These are phyloP conservation scores for Cochlearius cochlearius DNA, from an alignment of 2,113 vertebrate species.

Conservation along the genomic window DNA sequence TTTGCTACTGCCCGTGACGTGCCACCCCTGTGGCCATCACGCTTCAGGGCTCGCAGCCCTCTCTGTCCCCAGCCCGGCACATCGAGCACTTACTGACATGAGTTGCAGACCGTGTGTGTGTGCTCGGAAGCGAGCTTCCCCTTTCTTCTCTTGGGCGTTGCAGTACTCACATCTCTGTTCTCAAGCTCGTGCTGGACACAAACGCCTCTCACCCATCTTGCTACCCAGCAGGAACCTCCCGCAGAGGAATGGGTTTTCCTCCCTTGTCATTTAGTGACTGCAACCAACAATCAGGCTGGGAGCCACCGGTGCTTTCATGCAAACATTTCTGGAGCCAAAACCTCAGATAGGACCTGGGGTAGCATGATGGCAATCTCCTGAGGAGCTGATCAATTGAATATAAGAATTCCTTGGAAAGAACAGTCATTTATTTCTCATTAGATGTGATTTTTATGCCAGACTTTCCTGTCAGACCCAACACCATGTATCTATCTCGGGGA, in stretches of 20 bases:
- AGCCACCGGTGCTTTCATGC: neutral
- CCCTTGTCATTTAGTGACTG: neutral
- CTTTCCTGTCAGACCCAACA: neutral
- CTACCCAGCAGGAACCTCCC: neutral
- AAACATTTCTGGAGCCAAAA: neutral
- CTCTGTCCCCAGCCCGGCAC: neutral
- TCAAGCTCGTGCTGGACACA: accelerated
- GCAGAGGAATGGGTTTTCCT: neutral
- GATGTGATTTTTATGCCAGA: neutral
- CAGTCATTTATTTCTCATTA: neutral
- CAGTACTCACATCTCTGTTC: neutral
- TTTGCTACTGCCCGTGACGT: accelerated
- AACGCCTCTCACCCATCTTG: neutral
- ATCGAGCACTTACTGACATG: accelerated
- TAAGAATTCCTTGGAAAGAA: neutral
- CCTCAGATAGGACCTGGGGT: neutral
- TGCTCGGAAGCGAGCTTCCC: neutral
- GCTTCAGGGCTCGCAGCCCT: accelerated
- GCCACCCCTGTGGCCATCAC: neutral
- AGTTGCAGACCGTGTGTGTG: neutral
- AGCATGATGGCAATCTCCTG: neutral
- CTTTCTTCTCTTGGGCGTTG: neutral
- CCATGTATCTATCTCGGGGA: accelerated
- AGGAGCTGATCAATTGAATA: neutral
- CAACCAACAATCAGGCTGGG: neutral